Conservation (phyloP, 2,113 vertebrate genomes). For the Spilogale gracilis region DNA sequence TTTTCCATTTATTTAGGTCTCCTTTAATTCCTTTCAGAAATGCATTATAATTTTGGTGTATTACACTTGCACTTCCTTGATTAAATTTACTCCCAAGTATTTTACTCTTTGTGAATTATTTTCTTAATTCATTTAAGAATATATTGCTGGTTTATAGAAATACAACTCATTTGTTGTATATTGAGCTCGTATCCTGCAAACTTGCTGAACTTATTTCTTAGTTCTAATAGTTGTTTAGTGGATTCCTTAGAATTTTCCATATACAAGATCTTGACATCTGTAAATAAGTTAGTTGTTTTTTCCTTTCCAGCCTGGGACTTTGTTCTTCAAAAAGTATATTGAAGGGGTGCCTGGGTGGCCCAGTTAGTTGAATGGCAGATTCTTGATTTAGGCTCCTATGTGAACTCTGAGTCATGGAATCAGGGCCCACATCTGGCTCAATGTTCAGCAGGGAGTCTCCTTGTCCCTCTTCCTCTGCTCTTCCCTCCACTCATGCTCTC, state of each 20-base stretch:
- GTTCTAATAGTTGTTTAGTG: slow-evolving; percentile 1
- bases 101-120: slow-evolving; percentile 34
- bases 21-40: slow-evolving; percentile 58
- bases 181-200: slow-evolving; percentile 12
- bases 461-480: neutral
- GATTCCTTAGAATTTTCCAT: neutral
- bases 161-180: slow-evolving; percentile 26
- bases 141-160: neutral
- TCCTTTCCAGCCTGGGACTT: slow-evolving; percentile 31
- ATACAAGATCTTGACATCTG: neutral
- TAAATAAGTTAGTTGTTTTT: neutral
- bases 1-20: slow-evolving; percentile 23
- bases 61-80: neutral
- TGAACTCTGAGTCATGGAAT: neutral
- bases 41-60: slow-evolving; percentile 8
- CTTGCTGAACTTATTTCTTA: slow-evolving; percentile 18
- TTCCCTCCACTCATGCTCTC: neutral
- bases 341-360: neutral
- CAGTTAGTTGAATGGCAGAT: neutral
- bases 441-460: neutral
- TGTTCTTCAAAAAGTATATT: slow-evolving; percentile 29
- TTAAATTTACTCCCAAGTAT: slow-evolving; percentile 41
- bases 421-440: too few species aligned
- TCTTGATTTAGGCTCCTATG: neutral
- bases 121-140: neutral